Conservation (phyloP, 2,888 invertebrate species). For the Chrysotoxum bicinctum region DNA sequence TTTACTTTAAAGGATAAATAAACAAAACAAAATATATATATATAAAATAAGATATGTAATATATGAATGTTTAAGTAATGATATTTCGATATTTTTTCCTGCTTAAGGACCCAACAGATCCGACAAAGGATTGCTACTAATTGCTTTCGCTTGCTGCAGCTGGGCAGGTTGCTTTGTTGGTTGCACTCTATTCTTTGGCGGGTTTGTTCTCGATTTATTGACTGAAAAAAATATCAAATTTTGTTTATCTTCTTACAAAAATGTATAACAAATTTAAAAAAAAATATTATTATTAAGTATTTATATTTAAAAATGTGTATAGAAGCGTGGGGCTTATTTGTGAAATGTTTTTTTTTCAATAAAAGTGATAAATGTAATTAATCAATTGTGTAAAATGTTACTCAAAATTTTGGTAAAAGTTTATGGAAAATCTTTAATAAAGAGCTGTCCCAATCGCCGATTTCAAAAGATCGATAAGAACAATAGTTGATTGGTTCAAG, state of each 20-base stretch:
- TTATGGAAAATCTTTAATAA: no score
- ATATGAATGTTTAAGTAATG: slow-evolving; percentile 27
- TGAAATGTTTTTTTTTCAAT: no score
- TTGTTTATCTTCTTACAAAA: background rate
- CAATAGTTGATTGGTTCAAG: no score
- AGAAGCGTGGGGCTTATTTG: no score
- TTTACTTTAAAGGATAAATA: slow-evolving; percentile 28
- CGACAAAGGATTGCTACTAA: slow-evolving; percentile 49
- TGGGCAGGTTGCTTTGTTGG: slow-evolving; percentile 31
- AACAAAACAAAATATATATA: background rate
- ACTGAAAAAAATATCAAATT: slow-evolving; percentile 24
- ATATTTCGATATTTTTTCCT: slow-evolving; percentile 18
- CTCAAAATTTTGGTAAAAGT: no score
- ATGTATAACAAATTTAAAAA: no score
- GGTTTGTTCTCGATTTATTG: slow-evolving; percentile 32
- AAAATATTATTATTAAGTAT: no score
- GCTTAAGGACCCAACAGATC: slow-evolving; percentile 47
- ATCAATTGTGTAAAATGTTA: no score
- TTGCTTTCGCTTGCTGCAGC: slow-evolving; percentile 6
- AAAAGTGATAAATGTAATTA: no score
- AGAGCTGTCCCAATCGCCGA: no score
- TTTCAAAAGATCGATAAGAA: no score
- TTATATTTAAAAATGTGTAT: no score
- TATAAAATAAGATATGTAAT: slow-evolving; percentile 17
- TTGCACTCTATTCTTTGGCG: background rate